Percentiles rank a stretch among this genome's conserved stretches.
These are phyloP conservation scores for Leucophenga montana DNA, from an alignment of 2,888 invertebrate genomes.

Conservation along the genomic window DNA sequence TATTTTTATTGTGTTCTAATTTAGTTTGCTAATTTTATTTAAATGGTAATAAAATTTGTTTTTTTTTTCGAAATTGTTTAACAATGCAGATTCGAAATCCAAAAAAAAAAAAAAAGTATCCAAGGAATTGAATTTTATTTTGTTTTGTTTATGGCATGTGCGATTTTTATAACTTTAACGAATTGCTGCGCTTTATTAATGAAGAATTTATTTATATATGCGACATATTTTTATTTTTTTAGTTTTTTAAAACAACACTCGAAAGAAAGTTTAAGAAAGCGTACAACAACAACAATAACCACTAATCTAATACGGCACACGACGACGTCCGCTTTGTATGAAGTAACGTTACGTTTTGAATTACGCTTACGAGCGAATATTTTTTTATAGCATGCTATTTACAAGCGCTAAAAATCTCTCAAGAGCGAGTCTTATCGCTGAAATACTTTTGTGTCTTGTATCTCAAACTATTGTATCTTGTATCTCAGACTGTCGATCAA, in stretches of 20 bases:
- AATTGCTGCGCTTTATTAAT: too few species aligned
- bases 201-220: neutral
- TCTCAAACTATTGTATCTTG: too few species aligned
- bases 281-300: slow-evolving; percentile 34
- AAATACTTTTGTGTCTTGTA: too few species aligned
- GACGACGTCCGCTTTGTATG: slow-evolving; percentile 10
- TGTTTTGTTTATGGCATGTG: neutral
- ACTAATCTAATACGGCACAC: too few species aligned
- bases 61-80: neutral
- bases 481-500: slow-evolving; percentile 10
- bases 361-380: slow-evolving; percentile 28
- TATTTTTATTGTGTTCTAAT: too few species aligned
- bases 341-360: slow-evolving; percentile 31
- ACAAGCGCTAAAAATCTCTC: too few species aligned
- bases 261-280: slow-evolving; percentile 25
- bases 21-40: too few species aligned
- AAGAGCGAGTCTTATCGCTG: too few species aligned
- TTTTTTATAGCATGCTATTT: slow-evolving; percentile 12
- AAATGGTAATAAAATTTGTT: too few species aligned
- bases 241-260: neutral
- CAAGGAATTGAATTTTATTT: neutral
- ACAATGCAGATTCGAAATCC: neutral
- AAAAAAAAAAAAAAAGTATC: slow-evolving; percentile 5
- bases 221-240: neutral
- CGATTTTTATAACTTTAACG: neutral